Evolutionary conservation across 2,113 vertebrate species (phyloP).

Genomic region (Anarhynchus alexandrinus): DNA sequence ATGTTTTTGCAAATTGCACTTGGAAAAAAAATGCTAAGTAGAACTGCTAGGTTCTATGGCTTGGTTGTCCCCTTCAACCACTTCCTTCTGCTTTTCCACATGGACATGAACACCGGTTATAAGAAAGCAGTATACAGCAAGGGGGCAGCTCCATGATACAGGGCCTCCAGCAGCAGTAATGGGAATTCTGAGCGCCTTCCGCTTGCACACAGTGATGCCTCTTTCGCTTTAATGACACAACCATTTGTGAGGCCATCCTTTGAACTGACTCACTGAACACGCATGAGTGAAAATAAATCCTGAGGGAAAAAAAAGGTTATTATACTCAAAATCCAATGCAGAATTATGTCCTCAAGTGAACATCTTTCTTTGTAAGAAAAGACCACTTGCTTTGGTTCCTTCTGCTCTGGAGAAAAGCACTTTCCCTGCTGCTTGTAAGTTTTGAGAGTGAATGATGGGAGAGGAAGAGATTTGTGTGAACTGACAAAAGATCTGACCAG

Average conservation of each 20-base stretch:
- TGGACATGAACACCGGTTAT: background rate
- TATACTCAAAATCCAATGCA: background rate
- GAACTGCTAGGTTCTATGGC: background rate
- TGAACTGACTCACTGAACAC: background rate
- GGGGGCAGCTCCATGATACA: background rate
- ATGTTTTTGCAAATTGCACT: background rate
- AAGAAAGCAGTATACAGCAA: background rate
- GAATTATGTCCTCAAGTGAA: background rate
- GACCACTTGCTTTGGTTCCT: background rate
- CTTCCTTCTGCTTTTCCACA: background rate
- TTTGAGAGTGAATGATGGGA: background rate
- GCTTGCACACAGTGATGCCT: background rate
- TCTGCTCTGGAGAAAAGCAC: background rate
- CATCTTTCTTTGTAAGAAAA: background rate
- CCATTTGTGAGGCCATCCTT: background rate
- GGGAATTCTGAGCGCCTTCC: background rate
- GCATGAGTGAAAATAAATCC: background rate
- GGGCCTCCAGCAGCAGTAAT: background rate
- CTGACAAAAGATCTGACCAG: background rate
- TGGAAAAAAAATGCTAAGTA: background rate
- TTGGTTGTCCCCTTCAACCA: background rate
- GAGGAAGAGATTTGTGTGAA: background rate
- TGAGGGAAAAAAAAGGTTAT: background rate
- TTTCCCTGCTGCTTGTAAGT: background rate
- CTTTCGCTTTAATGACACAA: background rate